Evolutionary conservation across 2,888 invertebrate genomes (phyloP).

Genomic region (Machimus rusticus): DNA sequence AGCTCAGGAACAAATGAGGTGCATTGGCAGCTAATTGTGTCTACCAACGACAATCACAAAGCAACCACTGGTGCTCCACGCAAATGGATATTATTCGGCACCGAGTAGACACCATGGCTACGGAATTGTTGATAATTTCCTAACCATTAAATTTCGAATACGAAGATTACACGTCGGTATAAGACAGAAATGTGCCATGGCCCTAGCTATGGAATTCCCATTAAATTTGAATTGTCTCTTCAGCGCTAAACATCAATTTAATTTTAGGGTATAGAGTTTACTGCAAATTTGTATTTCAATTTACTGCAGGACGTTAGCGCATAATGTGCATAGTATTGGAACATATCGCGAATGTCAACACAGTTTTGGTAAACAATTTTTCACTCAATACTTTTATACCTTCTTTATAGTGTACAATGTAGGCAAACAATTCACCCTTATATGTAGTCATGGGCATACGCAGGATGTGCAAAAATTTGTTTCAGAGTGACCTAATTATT

Average conservation of each 20-base stretch:
- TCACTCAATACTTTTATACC: no score
- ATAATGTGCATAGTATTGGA: neutral
- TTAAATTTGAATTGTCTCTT: neutral
- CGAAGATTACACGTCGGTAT: neutral
- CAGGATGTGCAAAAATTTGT: no score
- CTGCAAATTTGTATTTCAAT: neutral
- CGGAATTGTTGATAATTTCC: slow-evolving; percentile 20
- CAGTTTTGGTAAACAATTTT: neutral
- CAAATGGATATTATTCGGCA: neutral
- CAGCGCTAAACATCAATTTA: neutral
- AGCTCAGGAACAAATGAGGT: slow-evolving; percentile 13
- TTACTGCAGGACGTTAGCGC: neutral
- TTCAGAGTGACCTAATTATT: no score
- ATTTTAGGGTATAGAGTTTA: neutral
- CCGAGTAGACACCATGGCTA: neutral
- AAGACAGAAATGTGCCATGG: neutral
- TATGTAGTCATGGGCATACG: no score
- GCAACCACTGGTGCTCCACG: slow-evolving; percentile 22
- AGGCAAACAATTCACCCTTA: no score
- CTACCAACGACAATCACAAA: slow-evolving; percentile 23
- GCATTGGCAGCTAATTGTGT: slow-evolving; percentile 37
- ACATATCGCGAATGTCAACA: neutral
- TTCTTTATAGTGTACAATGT: no score
- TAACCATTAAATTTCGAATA: slow-evolving; percentile 18
- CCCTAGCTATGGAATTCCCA: neutral